These are phyloP conservation scores for Lepidochrysops patricia DNA, from an alignment of 2,888 invertebrate species.

Conservation along the genomic window DNA sequence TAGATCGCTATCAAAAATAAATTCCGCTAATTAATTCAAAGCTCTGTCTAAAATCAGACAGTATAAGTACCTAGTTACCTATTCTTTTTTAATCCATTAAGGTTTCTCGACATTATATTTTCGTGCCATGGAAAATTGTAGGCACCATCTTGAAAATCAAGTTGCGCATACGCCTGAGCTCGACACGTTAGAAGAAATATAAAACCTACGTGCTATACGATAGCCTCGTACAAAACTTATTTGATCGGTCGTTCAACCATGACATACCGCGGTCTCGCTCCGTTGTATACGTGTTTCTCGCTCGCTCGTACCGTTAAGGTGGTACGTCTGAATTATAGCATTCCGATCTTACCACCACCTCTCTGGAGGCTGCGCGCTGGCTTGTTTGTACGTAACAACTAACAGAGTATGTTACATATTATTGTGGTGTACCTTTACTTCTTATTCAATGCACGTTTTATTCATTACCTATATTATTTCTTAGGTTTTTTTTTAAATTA, in stretches of 20 bases:
- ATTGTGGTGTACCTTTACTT: constrained; percentile 44
- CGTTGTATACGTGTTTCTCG: constrained; percentile 39
- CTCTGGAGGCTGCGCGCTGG: constrained; percentile 55
- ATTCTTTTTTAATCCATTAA: too few species aligned
- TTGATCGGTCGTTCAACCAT: constrained; percentile 74
- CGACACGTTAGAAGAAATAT: constrained; percentile 64
- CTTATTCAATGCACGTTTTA: constrained; percentile 23
- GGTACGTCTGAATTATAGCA: constrained; percentile 70
- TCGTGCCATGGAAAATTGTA: constrained; percentile 35
- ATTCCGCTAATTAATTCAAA: too few species aligned
- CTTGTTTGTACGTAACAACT: constrained; percentile 34
- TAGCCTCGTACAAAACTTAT: constrained; percentile 68
- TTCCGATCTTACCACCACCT: constrained; percentile 67
- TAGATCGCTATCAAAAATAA: too few species aligned
- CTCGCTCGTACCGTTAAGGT: constrained; percentile 67
- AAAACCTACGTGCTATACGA: constrained; percentile 62
- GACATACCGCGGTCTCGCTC: constrained; percentile 45
- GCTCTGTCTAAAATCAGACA: too few species aligned
- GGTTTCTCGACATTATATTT: constrained; percentile 35
- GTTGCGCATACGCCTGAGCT: constrained; percentile 49
- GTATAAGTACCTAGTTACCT: too few species aligned
- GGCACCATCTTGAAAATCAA: constrained; percentile 52
- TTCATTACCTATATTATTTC: too few species aligned
- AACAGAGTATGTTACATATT: constrained; percentile 37
- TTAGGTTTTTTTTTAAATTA: background rate